These are phyloP conservation scores for Odontothrips loti DNA, from an alignment of 2,888 invertebrate species.

Conservation along the genomic window DNA sequence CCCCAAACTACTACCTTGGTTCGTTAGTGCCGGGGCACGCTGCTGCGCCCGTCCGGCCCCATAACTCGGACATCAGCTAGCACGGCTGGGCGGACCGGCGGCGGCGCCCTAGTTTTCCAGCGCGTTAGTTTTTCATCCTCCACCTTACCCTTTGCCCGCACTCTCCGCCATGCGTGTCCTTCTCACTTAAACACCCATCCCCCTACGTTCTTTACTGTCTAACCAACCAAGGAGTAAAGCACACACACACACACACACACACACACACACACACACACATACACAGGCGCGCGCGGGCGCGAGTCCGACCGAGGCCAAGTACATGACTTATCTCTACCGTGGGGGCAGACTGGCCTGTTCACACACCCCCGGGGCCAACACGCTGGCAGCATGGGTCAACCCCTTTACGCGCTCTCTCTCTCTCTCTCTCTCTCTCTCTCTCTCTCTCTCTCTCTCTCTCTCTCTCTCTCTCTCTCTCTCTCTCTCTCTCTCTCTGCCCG, in stretches of 20 bases:
- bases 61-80: not conserved
- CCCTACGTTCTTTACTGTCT: too few species aligned
- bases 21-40: slow-evolving; percentile 12
- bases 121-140: not conserved
- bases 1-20: not conserved
- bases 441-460: too few species aligned
- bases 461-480: not conserved
- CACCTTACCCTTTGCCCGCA: not conserved
- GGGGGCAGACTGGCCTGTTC: not conserved
- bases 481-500: not conserved
- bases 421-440: too few species aligned
- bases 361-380: not conserved
- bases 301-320: too few species aligned
- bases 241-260: not conserved
- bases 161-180: not conserved
- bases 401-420: too few species aligned
- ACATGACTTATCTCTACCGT: slow-evolving; percentile 18
- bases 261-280: not conserved
- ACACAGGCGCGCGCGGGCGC: not conserved
- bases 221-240: not conserved
- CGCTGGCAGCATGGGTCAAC: too few species aligned
- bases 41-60: not conserved
- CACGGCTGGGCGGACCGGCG: not conserved
- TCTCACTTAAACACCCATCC: not conserved
- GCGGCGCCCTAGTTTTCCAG: too few species aligned